Evolutionary conservation across 2,888 invertebrate genomes (phyloP), one percentile per base, ranked within the genome.

Genomic region (Chironomus tentans): DNA sequence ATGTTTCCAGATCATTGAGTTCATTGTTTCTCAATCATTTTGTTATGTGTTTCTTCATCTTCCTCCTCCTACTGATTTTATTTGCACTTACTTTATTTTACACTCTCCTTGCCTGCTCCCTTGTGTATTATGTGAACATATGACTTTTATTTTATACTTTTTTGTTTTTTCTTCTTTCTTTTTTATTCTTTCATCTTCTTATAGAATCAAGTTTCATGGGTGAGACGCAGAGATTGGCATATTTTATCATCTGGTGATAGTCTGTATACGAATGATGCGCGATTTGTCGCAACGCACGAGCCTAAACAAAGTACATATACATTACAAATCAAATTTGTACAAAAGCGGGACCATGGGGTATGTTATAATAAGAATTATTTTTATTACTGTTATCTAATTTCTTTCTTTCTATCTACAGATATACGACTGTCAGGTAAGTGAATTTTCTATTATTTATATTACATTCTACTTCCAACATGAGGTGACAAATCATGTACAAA

Each of bases 261-360:
- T 84, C 92, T 94, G 81, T 95, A 94, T 86, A 95, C 95, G 80
- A 95, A 93, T 85, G 95, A 95, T 85, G 94, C 94, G 83, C 88
- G 92, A 80, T 92, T 92, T 83, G 86, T 87, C 85, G 90, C 91
- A 79, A 86, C 94, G 78, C 95, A 95, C 85, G 88, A 90, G 78
- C 94, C 95, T 82, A 93, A 94, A 75, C 92, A 94, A 47, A 95
- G 95, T 84, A 95, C 95, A 85, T 96, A 95, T 95, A 94, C 93
- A 73, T 87, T 96, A 79, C 95, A 95, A 86, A 94, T 96, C 85
- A 95, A 95, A 85, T 96, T 93, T 85, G 94, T 95, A 79, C 94
- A 95, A 85, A 93, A 92, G 82, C 87, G 95, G 81, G 95, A 96
- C 86, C 95, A 94, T 82, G 96, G 96, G 80, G n/a, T n/a, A n/a